A percentile compares a stretch with the other conserved stretches of the same genome.
Conservation (phyloP, 2,888 invertebrate genomes). For the Chydorus sphaericus region DNA sequence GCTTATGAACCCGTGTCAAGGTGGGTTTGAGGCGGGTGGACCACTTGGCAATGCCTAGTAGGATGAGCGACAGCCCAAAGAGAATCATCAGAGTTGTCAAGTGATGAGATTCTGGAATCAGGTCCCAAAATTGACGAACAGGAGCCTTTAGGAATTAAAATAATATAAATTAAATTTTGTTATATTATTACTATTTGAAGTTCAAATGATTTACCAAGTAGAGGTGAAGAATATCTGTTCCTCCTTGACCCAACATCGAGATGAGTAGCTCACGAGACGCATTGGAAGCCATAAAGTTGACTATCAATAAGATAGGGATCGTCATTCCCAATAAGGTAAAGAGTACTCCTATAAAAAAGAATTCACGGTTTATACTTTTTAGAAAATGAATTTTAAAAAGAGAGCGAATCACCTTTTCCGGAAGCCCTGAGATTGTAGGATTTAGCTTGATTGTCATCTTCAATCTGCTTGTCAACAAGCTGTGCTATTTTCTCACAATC, state of each 20-base stretch:
- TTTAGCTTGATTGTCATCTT: slow-evolving; percentile 27
- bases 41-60: slow-evolving; percentile 30
- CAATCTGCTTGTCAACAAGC: slow-evolving; percentile 30
- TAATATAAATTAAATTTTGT: background rate
- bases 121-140: slow-evolving; percentile 26
- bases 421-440: slow-evolving; percentile 18
- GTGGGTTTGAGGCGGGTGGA: slow-evolving; percentile 28
- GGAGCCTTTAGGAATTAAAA: slow-evolving; percentile 25
- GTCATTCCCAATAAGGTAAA: slow-evolving; percentile 28
- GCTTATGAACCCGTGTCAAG: slow-evolving; percentile 30
- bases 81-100: slow-evolving; percentile 26
- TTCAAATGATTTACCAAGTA: slow-evolving; percentile 25
- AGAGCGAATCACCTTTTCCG: slow-evolving; percentile 17
- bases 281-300: slow-evolving; percentile 28
- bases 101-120: slow-evolving; percentile 28
- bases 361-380: too few relatives aligned
- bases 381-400: too few relatives aligned
- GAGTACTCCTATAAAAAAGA: slow-evolving; percentile 26
- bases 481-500: slow-evolving; percentile 35
- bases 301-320: slow-evolving; percentile 23
- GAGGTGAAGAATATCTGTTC: slow-evolving; percentile 22
- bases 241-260: slow-evolving; percentile 24
- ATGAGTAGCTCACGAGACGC: slow-evolving; percentile 24
- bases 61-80: slow-evolving; percentile 26
- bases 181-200: too few relatives aligned